These are phyloP conservation scores for Orbicella faveolata DNA, from an alignment of 64 coral and sea anemone species.

Conservation along the genomic window DNA sequence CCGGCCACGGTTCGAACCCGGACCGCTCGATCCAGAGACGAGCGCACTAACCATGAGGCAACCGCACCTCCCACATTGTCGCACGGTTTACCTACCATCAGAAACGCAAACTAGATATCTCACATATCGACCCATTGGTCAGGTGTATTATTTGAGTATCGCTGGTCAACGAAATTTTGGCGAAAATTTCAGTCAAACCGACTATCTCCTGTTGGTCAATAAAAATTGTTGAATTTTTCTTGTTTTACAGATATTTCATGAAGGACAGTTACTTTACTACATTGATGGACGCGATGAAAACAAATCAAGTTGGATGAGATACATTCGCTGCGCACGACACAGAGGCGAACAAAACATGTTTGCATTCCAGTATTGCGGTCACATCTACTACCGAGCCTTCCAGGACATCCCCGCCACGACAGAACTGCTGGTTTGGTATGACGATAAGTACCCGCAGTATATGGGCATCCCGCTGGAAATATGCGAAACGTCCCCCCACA, in stretches of 20 bases:
- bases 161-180: no score
- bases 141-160: no score
- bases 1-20: no score
- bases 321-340: slow-evolving; percentile 36
- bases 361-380: slow-evolving; percentile 56
- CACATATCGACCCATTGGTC: no score
- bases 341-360: slow-evolving; percentile 56
- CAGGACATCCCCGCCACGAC: slow-evolving; percentile 33
- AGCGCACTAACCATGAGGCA: no score
- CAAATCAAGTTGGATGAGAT: slow-evolving; percentile 67
- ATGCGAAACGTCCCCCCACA: background rate
- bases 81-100: no score
- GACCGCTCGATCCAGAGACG: no score
- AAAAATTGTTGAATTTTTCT: background rate
- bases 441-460: slow-evolving; percentile 51
- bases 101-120: no score
- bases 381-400: slow-evolving; percentile 58
- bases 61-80: no score
- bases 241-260: slow-evolving; percentile 49
- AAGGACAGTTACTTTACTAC: slow-evolving; percentile 52
- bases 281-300: slow-evolving; percentile 61
- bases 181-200: no score
- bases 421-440: slow-evolving; percentile 71
- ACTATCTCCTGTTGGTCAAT: background rate
- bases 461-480: slow-evolving; percentile 72